phyloP scores from a whole-genome alignment of 2,797 vertebrate genomes.

The Oreochromis grahami region DNA sequence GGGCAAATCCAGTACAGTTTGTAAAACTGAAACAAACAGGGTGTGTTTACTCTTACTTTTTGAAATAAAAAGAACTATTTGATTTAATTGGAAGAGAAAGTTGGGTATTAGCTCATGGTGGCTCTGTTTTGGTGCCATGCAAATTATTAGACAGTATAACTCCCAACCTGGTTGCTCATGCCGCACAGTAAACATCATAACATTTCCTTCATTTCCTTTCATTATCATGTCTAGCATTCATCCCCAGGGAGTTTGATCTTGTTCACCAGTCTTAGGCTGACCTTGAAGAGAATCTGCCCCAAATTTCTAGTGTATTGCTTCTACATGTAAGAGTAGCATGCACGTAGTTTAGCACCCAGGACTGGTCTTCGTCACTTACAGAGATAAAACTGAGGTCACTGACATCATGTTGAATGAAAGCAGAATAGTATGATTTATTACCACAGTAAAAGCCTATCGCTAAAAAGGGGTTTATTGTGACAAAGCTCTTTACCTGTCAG shows the following conservation, averaged over 20 bases:
- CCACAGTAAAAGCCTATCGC: constrained; percentile 31
- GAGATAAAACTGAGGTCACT: constrained; percentile 7
- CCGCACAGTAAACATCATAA: background rate
- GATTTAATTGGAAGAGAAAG: background rate
- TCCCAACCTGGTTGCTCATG: background rate
- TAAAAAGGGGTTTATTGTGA: background rate
- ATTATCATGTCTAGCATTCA: background rate
- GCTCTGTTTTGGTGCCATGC: background rate
- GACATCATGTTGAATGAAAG: constrained; percentile 9
- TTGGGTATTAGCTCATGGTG: background rate
- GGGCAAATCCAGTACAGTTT: background rate
- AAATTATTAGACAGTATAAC: background rate
- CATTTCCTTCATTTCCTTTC: background rate
- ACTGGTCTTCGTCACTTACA: background rate
- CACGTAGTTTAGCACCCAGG: background rate
- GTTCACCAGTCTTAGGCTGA: background rate
- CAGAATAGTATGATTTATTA: constrained; percentile 28
- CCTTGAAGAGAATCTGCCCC: background rate
- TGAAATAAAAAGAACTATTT: background rate
- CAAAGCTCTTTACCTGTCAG: constrained; percentile 24
- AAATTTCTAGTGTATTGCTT: background rate
- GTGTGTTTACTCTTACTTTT: background rate
- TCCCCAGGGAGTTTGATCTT: background rate
- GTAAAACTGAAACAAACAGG: background rate
- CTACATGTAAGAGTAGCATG: background rate